Percentiles rank a stretch among this genome's conserved stretches.
These are phyloP conservation scores for Sinocyclocheilus grahami DNA, from an alignment of 2,113 vertebrate genomes.

Conservation along the genomic window DNA sequence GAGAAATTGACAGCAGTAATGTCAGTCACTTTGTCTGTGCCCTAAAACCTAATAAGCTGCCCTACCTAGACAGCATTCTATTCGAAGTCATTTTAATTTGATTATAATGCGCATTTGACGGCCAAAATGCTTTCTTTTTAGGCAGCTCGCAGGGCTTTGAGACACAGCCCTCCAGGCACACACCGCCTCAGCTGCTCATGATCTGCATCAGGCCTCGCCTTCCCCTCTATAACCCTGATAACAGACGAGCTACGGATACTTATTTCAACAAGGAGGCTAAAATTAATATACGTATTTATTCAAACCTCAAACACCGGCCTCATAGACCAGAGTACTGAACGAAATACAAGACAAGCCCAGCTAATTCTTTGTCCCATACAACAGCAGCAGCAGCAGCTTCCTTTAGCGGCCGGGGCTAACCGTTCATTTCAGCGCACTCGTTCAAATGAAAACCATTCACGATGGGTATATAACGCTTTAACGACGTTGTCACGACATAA, in stretches of 20 bases:
- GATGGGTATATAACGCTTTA: no score
- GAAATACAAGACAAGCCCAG: background rate
- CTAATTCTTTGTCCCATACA: constrained; percentile 35
- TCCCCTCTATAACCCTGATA: background rate
- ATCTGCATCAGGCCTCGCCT: constrained; percentile 27
- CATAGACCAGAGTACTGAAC: background rate
- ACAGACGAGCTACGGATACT: background rate
- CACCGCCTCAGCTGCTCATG: background rate
- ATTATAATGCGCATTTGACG: background rate
- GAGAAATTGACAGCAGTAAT: background rate
- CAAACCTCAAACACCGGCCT: background rate
- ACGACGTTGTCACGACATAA: background rate
- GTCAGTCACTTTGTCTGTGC: background rate
- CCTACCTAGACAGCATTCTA: background rate
- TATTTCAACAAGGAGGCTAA: background rate
- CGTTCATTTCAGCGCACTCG: constrained; percentile 10
- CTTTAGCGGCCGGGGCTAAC: constrained; percentile 38
- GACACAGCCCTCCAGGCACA: constrained; percentile 24
- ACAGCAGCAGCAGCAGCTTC: constrained; percentile 26
- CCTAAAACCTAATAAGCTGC: background rate
- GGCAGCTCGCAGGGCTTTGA: constrained; percentile 2
- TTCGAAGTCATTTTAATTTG: background rate
- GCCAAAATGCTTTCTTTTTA: background rate
- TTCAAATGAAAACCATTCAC: background rate
- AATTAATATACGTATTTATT: background rate